Percentiles rank a stretch among this genome's conserved stretches.
These are phyloP conservation scores for Odontamblyopus lacepedii DNA, from an alignment of 2,797 vertebrate genomes.

Conservation along the genomic window DNA sequence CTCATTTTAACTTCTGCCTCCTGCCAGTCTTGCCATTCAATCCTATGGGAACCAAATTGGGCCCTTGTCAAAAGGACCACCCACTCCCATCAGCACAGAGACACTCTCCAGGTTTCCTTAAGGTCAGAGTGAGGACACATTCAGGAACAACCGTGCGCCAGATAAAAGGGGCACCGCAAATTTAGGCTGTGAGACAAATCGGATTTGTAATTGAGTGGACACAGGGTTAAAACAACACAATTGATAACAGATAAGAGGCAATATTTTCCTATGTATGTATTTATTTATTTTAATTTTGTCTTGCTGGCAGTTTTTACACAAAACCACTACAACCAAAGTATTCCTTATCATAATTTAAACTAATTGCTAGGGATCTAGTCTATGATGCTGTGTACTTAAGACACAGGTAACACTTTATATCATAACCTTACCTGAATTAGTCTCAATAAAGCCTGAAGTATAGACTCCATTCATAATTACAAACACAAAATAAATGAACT, in stretches of 20 bases:
- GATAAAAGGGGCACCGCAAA: not conserved
- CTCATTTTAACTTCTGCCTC: slow-evolving; percentile 84
- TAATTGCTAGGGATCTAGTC: too few species aligned
- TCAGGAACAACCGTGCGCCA: not conserved
- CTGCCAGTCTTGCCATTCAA: slow-evolving; percentile 83
- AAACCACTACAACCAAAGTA: too few species aligned
- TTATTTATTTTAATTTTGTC: too few species aligned
- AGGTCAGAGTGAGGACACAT: slow-evolving; percentile 12
- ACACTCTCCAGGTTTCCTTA: slow-evolving; percentile 22
- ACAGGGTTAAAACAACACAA: slow-evolving; percentile 2
- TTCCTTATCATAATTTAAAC: too few species aligned
- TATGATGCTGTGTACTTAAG: too few species aligned
- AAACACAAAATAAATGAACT: too few species aligned
- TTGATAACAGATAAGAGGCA: not conserved
- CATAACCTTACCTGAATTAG: too few species aligned
- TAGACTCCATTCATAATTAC: too few species aligned
- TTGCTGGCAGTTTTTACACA: too few species aligned
- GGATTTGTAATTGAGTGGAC: not conserved
- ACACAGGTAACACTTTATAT: too few species aligned
- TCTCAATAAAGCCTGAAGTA: too few species aligned
- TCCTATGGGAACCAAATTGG: slow-evolving; percentile 76
- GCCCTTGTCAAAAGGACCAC: slow-evolving; percentile 70
- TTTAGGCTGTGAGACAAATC: not conserved
- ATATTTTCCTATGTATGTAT: not conserved
- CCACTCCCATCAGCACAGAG: slow-evolving; percentile 38